phyloP scores from a whole-genome alignment of 2,797 vertebrate genomes.

The Arnoldichthys spilopterus region DNA sequence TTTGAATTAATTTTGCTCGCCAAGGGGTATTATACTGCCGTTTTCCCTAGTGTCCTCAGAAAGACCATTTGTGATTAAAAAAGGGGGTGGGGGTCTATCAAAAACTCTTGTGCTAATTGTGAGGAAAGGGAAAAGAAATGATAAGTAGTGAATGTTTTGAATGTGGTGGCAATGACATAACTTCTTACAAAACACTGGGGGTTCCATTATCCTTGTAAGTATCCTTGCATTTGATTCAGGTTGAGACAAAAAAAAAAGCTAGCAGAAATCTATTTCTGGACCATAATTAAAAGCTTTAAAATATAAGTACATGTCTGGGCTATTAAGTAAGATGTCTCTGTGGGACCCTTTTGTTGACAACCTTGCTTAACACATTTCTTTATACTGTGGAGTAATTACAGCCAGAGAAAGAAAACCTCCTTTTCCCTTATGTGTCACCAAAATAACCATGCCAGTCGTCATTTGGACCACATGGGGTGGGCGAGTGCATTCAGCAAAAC shows the following conservation, averaged over 20 bases:
- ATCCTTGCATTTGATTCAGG: slow-evolving; percentile 6
- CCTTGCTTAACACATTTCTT: slow-evolving; percentile 34
- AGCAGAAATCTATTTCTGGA: slow-evolving; percentile 33
- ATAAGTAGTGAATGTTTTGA: slow-evolving; percentile 61
- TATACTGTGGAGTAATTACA: slow-evolving; percentile 33
- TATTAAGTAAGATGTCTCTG: slow-evolving; percentile 39
- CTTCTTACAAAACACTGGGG: slow-evolving; percentile 46
- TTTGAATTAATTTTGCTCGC: slow-evolving; percentile 65
- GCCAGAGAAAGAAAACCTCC: slow-evolving; percentile 24
- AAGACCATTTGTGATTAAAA: slow-evolving; percentile 63
- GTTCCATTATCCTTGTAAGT: slow-evolving; percentile 46
- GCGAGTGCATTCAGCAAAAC: not conserved
- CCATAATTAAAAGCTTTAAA: slow-evolving; percentile 36
- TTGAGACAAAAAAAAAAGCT: not conserved
- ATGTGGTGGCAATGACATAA: slow-evolving; percentile 58
- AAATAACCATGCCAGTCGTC: slow-evolving; percentile 17
- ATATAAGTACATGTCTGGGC: slow-evolving; percentile 20
- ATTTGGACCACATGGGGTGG: not conserved
- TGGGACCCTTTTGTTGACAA: slow-evolving; percentile 27
- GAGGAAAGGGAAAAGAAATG: slow-evolving; percentile 38
- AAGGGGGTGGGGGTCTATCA: no score
- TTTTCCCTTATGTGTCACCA: slow-evolving; percentile 25
- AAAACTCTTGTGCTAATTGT: slow-evolving; percentile 54
- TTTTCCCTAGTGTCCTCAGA: slow-evolving; percentile 64
- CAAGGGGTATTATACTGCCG: slow-evolving; percentile 55